Conservation (phyloP, 2,888 invertebrate species). For the Allacma fusca region DNA sequence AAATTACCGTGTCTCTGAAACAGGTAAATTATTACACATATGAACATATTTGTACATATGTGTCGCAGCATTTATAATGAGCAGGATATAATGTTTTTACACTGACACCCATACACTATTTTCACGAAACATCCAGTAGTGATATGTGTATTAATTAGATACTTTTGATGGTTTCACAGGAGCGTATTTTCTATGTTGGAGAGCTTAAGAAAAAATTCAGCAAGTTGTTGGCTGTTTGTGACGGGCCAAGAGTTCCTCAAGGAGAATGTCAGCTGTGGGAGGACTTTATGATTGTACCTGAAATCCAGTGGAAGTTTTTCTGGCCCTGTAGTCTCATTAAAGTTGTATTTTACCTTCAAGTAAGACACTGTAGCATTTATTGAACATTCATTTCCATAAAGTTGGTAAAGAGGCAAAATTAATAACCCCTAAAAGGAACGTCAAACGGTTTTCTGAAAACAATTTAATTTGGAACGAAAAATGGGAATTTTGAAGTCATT, state of each 20-base stretch:
- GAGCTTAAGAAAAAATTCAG: constrained; percentile 37
- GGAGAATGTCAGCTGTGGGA: constrained; percentile 30
- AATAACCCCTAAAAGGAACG: no score
- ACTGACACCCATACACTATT: no score
- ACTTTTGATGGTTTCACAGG: constrained; percentile 1
- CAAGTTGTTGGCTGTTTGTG: constrained; percentile 32
- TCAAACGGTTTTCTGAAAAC: no score
- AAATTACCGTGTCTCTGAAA: constrained; percentile 23
- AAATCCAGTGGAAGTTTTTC: constrained; percentile 36
- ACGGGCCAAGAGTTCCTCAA: constrained; percentile 30
- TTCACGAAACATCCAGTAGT: no score
- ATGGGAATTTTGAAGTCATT: no score
- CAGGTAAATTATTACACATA: constrained; percentile 23
- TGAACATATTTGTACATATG: no score
- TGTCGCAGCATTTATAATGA: no score
- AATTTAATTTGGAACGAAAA: no score
- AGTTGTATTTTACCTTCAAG: constrained; percentile 35
- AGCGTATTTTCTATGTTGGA: constrained; percentile 36
- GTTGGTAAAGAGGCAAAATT: no score
- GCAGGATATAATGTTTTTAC: no score
- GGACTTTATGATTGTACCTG: constrained; percentile 38
- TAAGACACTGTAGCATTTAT: no score
- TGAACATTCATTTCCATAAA: no score
- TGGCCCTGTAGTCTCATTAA: constrained; percentile 37
- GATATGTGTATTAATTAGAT: not conserved